Evolutionary conservation across 2,113 vertebrate species (phyloP), one percentile per base, ranked within the genome.

Genomic region (Urocynchramus pylzowi): DNA sequence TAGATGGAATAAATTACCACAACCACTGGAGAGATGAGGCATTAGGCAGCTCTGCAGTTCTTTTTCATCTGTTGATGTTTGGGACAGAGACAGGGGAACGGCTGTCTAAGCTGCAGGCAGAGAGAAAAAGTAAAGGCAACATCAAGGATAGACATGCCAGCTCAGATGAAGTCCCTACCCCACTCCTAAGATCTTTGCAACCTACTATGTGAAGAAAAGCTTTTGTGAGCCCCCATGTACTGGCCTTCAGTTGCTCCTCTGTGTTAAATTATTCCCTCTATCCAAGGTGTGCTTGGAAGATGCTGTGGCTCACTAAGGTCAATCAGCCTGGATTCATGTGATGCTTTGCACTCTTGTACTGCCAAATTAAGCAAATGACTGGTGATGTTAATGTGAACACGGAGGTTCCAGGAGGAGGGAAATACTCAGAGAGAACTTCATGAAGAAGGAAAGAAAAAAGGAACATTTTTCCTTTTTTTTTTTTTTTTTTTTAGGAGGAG

Each of bases 1-100:
- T 87, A 84, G 78, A 84, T 91, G 57, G 84, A 91, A 87, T 93
- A 93, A 95, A 97, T 93, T 94, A 95, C 74, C 39, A 50, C 41
- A 74, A 28, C 47, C 45, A 57, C 65, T 68, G 47, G 75, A 84
- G 87, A 81, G 52, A n/a, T 60, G 71, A 82, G 83, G 59, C 31
- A 24, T 15, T 26, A 47, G 63, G 44, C 83, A 89, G 19, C 77
- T 90, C 69, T n/a, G 30, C 61, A 65, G 16, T 49, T 73, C 75
- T 91, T 91, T 75, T 27, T 89, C 57, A 60, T 95, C 79, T 80
- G 42, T 79, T 20, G 10, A 2, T 79, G 59, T 91, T 84, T 89
- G 52, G 60, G 84, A 45, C 10, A 11, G 80, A 61, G 27, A 30
- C 3, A 6, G n/a, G 63, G 74, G 79, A 84, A 73, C 42, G 31